phyloP scores from a whole-genome alignment of 2,888 invertebrate genomes.

The Erpobdella octoculata region DNA sequence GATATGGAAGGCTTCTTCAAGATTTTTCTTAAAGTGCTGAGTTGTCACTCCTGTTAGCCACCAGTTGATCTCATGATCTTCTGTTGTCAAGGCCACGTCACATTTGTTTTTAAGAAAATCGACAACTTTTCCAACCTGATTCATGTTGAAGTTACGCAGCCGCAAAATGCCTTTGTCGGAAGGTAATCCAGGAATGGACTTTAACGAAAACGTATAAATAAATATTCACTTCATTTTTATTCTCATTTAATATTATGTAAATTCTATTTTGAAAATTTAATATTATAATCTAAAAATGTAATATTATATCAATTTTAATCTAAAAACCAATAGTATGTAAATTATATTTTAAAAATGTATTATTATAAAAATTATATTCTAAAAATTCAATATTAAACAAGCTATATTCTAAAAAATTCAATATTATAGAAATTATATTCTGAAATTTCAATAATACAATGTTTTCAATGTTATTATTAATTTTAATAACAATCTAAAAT shows the following conservation, averaged over 20 bases:
- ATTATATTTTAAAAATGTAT: not conserved
- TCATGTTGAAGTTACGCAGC: conserved; percentile 4
- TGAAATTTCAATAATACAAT: not conserved
- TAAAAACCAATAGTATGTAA: not conserved
- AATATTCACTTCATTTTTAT: not conserved
- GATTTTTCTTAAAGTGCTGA: not conserved
- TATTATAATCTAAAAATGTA: too few species aligned
- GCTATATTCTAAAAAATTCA: not conserved
- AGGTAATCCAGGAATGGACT: not conserved
- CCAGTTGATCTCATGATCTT: conserved; percentile 5
- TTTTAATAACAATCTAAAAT: too few species aligned
- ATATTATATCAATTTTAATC: too few species aligned
- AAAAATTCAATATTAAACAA: not conserved
- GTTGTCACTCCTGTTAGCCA: conserved; percentile 11
- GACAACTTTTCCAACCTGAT: not conserved
- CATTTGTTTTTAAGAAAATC: conserved; percentile 9
- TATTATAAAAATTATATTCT: not conserved
- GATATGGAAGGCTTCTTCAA: conserved; percentile 6
- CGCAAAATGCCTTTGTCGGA: conserved; percentile 1
- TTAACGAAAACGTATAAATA: not conserved
- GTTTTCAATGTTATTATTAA: not conserved
- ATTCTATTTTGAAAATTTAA: too few species aligned
- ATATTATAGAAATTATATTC: not conserved
- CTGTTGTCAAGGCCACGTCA: not conserved
- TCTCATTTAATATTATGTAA: not conserved